phyloP scores from a whole-genome alignment of 2,113 vertebrate species.

The Philantomba maxwellii region DNA sequence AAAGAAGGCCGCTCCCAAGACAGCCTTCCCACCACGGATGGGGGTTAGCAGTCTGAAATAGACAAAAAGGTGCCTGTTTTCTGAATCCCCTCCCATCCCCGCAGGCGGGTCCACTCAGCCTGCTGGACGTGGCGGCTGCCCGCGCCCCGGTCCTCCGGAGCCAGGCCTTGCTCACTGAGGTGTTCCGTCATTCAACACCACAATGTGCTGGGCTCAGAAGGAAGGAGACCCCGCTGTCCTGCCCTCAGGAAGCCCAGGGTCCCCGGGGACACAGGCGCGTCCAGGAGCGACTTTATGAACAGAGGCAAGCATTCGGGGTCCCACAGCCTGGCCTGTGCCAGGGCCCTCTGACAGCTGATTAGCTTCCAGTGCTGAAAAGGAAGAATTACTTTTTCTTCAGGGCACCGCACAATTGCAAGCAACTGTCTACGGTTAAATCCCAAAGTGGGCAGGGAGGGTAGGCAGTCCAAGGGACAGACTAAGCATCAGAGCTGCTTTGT shows the following conservation, averaged over 20 bases:
- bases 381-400: neutral
- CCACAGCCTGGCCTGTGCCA: accelerated
- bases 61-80: neutral
- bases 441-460: accelerated
- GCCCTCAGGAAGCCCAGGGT: accelerated
- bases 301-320: accelerated
- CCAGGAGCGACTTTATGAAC: accelerated
- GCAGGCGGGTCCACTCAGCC: neutral
- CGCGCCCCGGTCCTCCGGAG: accelerated
- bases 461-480: accelerated
- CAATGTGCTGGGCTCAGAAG: accelerated
- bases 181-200: accelerated
- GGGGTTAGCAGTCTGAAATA: neutral
- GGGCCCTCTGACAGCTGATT: neutral
- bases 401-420: accelerated
- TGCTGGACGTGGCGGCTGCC: accelerated
- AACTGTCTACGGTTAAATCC: neutral
- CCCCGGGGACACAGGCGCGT: accelerated
- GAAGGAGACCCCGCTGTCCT: neutral
- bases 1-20: slow-evolving; percentile 46
- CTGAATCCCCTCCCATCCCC: neutral
- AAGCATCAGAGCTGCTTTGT: neutral
- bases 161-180: neutral
- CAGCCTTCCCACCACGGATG: neutral
- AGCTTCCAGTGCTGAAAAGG: accelerated